Evolutionary conservation across 2,888 invertebrate species (phyloP).

Genomic region (Trileptium ribeirensis): DNA sequence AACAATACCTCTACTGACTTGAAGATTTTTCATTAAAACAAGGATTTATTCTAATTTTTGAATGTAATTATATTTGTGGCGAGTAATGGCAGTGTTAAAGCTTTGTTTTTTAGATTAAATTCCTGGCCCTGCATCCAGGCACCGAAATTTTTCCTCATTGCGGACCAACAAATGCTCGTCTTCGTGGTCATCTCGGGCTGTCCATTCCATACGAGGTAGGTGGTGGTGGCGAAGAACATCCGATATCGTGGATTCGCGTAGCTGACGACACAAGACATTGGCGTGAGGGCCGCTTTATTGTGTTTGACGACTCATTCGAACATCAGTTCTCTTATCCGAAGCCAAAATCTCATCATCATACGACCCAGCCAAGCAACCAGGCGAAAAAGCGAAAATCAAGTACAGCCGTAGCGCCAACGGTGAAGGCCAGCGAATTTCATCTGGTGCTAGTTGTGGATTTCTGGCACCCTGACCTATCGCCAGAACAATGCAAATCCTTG

Average conservation of each 20-base stretch:
- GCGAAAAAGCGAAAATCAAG: no score
- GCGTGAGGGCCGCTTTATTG: constrained; percentile 64
- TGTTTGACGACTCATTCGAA: constrained; percentile 88
- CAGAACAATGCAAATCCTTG: neutral
- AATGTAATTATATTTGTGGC: no score
- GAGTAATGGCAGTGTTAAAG: no score
- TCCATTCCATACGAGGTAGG: constrained; percentile 62
- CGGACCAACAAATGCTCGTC: constrained; percentile 77
- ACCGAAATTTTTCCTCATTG: constrained; percentile 82
- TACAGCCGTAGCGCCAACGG: no score
- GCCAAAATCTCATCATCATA: constrained; percentile 65
- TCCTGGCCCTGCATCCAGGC: constrained; percentile 72
- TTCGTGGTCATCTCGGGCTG: constrained; percentile 74
- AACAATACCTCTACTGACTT: no score
- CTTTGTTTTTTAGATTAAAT: constrained; percentile 67
- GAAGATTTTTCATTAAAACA: no score
- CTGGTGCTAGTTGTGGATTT: constrained; percentile 79
- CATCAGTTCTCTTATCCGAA: constrained; percentile 71
- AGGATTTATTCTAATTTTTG: no score
- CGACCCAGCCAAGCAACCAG: no score
- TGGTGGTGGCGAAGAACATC: no score
- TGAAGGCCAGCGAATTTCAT: no score
- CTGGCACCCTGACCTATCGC: constrained; percentile 75
- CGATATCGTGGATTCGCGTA: constrained; percentile 70
- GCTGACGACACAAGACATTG: constrained; percentile 62